These are phyloP conservation scores for Sporophila hypoxantha DNA, from an alignment of 2,113 vertebrate genomes.

Conservation along the genomic window DNA sequence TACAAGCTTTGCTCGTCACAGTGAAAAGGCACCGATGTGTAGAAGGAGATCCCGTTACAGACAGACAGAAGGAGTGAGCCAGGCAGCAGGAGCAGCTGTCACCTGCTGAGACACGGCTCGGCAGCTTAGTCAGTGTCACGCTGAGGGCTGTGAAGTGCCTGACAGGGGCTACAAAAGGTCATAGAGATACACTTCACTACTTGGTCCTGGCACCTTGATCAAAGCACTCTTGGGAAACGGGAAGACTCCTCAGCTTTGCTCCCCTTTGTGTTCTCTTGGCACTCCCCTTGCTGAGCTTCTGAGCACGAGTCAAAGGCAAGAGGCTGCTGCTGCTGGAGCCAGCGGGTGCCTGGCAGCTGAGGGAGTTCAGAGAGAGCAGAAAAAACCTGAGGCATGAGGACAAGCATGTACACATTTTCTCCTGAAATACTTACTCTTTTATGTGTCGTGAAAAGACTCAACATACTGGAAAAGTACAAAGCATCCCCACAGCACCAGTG, in stretches of 20 bases:
- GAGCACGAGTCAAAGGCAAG: background rate
- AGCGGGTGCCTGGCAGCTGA: background rate
- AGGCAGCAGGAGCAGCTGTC: conserved; percentile 22
- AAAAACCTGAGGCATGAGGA: background rate
- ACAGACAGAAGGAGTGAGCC: background rate
- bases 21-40: background rate
- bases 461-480: rapidly evolving
- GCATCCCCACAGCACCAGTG: background rate
- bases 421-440: background rate
- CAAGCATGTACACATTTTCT: background rate
- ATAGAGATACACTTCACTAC: background rate
- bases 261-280: background rate
- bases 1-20: background rate
- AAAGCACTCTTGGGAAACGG: background rate
- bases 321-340: background rate
- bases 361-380: background rate
- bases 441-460: background rate
- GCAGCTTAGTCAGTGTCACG: background rate
- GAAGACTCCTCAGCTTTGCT: background rate
- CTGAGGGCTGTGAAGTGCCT: conserved; percentile 1
- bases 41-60: background rate
- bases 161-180: conserved; percentile 1
- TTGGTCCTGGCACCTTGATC: background rate
- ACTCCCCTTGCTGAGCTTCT: background rate
- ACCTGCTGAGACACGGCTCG: background rate